Percentiles rank a stretch among this genome's conserved stretches.
Conservation (phyloP, 2,113 vertebrate genomes). For the Grus americana region DNA sequence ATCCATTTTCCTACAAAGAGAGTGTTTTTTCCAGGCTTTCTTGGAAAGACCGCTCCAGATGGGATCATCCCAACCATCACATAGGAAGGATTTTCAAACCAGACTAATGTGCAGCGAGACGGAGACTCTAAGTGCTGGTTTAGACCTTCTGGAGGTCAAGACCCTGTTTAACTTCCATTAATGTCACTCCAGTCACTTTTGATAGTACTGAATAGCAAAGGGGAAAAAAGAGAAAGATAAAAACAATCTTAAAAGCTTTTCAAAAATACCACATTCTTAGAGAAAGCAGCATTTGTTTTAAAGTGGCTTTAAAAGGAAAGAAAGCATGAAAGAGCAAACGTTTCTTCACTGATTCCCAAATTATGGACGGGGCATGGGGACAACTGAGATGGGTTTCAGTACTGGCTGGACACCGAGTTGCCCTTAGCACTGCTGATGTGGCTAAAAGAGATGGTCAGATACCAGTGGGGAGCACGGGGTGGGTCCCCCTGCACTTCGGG, state of each 20-base stretch:
- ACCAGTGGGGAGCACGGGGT: neutral
- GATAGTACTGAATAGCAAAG: neutral
- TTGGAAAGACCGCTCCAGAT: neutral
- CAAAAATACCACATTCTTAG: neutral
- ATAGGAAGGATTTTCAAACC: neutral
- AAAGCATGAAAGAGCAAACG: neutral
- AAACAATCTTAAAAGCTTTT: slow-evolving; percentile 31
- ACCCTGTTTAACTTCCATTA: slow-evolving; percentile 14
- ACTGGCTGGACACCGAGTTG: neutral
- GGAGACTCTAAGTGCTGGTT: slow-evolving; percentile 2
- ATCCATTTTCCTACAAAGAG: neutral
- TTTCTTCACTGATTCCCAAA: neutral
- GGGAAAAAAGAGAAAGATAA: neutral
- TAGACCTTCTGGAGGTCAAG: neutral
- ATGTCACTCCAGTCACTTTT: slow-evolving; percentile 10
- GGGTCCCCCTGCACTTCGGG: neutral
- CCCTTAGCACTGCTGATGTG: neutral
- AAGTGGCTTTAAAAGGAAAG: neutral
- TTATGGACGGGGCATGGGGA: neutral
- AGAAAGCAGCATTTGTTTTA: neutral
- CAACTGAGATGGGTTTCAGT: neutral
- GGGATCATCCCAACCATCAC: neutral
- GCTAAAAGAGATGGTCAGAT: neutral
- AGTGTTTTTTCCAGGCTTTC: neutral
- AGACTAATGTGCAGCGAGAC: neutral